These are phyloP conservation scores for Xiphophorus birchmanni DNA, from an alignment of 2,797 vertebrate species.

Conservation along the genomic window DNA sequence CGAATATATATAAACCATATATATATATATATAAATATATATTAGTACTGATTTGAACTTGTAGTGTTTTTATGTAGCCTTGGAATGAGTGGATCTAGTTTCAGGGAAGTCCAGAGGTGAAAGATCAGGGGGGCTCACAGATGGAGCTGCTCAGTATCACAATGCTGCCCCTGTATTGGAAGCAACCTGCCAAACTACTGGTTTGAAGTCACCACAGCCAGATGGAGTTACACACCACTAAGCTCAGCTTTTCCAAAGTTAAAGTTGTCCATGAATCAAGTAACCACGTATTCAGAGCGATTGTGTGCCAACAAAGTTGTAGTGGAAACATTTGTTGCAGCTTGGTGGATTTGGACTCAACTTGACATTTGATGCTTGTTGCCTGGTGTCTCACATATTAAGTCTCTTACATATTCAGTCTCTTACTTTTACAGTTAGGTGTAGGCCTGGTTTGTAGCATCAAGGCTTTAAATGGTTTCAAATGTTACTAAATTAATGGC, in stretches of 20 bases:
- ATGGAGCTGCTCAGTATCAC: not conserved
- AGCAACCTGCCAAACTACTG: not conserved
- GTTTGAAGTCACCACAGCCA: not conserved
- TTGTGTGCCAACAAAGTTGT: not conserved
- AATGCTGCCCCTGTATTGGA: not conserved
- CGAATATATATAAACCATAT: not conserved
- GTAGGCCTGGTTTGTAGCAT: not conserved
- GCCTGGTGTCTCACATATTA: not conserved
- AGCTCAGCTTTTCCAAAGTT: not conserved
- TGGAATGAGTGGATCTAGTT: not conserved
- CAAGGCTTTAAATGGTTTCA: not conserved
- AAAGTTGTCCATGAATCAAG: not conserved
- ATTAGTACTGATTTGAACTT: constrained; percentile 5
- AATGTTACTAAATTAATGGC: not conserved
- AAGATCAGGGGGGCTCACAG: not conserved
- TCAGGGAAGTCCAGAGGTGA: constrained; percentile 14
- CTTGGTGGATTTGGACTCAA: not conserved
- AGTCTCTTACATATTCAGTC: not conserved
- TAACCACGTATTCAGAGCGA: too few relatives aligned
- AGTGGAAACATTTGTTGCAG: not conserved
- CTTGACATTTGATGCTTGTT: not conserved
- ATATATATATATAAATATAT: not conserved
- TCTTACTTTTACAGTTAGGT: not conserved
- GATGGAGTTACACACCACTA: too few relatives aligned
- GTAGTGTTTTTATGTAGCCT: not conserved